Conservation (phyloP, 2,797 vertebrate genomes). For the Falco columbarius region DNA sequence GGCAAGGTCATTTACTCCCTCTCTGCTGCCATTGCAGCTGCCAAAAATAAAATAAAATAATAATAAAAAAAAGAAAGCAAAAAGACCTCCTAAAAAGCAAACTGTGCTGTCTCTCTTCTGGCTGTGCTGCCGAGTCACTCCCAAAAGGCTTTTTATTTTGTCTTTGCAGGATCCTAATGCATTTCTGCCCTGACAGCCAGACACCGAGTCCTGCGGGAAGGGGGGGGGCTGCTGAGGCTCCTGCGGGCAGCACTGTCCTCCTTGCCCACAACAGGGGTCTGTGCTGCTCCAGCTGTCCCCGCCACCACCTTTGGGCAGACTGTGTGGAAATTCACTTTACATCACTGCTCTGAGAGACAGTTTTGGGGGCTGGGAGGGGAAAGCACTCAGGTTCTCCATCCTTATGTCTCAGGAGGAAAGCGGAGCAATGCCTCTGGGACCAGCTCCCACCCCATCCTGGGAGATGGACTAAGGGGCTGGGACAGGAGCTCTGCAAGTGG, state of each 20-base stretch:
- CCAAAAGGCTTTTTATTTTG: not conserved
- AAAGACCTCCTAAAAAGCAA: not conserved
- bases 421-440: not conserved
- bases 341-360: accelerated
- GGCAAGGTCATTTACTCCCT: not conserved
- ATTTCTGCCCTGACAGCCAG: not conserved
- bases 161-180: not conserved
- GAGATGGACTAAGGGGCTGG: accelerated
- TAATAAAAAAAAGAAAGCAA: not conserved
- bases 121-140: not conserved
- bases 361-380: not conserved
- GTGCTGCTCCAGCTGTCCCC: not conserved
- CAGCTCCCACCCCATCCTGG: accelerated
- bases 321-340: not conserved
- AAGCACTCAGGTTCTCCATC: accelerated
- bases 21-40: not conserved
- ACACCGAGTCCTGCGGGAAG: accelerated
- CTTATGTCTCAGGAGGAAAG: not conserved
- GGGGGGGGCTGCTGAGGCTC: not conserved
- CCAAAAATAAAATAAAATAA: constrained; percentile 22
- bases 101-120: not conserved
- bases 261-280: accelerated
- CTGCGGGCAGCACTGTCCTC: not conserved
- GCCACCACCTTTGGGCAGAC: not conserved
- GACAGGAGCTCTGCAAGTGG: not conserved